phyloP scores from a whole-genome alignment of 2,113 vertebrate genomes.

The Tangachromis dhanisi region DNA sequence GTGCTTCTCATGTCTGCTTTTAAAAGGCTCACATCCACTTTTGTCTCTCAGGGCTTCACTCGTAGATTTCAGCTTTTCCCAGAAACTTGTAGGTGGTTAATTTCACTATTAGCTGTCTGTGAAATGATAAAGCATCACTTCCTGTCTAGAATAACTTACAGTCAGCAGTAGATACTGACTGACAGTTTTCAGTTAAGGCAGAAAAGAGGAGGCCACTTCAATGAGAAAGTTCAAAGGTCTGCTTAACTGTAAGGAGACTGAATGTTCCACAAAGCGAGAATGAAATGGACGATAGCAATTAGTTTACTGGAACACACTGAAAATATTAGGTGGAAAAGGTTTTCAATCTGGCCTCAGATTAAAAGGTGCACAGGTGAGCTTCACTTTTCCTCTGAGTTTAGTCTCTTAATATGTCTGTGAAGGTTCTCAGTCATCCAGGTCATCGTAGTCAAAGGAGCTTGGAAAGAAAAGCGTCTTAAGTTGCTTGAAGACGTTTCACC shows the following conservation, averaged over 20 bases:
- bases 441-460: no score
- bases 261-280: neutral
- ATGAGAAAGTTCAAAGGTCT: fast-evolving
- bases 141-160: neutral
- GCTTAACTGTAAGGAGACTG: fast-evolving
- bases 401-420: fast-evolving
- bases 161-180: neutral
- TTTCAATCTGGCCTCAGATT: neutral
- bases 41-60: neutral
- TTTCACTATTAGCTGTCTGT: neutral
- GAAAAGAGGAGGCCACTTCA: fast-evolving
- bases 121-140: neutral
- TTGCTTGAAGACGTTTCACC: no score
- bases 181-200: neutral
- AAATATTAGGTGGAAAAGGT: fast-evolving
- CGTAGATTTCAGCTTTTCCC: neutral
- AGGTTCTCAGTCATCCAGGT: no score
- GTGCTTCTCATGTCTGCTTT: fast-evolving
- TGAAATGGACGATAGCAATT: neutral
- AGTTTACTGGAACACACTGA: fast-evolving
- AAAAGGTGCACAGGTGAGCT: neutral
- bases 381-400: neutral
- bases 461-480: no score
- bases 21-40: fast-evolving
- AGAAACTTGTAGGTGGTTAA: neutral